Evolutionary conservation across 2,797 vertebrate genomes (phyloP).

Genomic region (Coregonus ussuriensis): DNA sequence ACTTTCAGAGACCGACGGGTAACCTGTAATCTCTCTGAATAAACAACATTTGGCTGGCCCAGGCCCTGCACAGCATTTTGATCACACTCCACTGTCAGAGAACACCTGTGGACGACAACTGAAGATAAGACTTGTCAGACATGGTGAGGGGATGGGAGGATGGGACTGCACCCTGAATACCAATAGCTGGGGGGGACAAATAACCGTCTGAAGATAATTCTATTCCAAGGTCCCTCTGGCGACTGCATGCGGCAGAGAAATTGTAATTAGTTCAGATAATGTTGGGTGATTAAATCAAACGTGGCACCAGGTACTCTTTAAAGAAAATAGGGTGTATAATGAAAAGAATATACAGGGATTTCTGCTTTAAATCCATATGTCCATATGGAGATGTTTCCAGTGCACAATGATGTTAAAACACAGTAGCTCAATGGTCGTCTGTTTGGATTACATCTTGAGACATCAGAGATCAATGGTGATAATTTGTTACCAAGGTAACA

Average conservation of each 20-base stretch:
- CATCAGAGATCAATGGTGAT: background rate
- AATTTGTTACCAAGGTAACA: conserved; percentile 4
- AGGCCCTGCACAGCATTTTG: conserved; percentile 54
- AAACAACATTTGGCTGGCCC: conserved; percentile 55
- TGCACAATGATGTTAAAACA: too few species aligned
- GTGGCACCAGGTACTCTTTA: conserved; percentile 45
- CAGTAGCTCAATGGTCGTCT: too few species aligned
- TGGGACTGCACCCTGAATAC: conserved; percentile 50
- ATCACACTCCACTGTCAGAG: conserved; percentile 63
- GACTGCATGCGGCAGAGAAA: conserved; percentile 44
- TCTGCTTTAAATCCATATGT: background rate
- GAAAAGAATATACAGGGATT: background rate
- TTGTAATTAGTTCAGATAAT: conserved; percentile 71
- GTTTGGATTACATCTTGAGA: background rate
- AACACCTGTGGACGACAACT: conserved; percentile 68
- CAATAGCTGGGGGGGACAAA: conserved; percentile 46
- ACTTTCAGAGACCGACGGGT: conserved; percentile 22
- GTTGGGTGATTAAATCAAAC: conserved; percentile 61
- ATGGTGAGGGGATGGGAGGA: conserved; percentile 6
- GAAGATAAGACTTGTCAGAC: conserved; percentile 63
- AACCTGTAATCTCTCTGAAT: conserved; percentile 58
- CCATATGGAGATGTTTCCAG: background rate
- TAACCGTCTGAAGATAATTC: conserved; percentile 55
- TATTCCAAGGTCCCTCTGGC: conserved; percentile 48
- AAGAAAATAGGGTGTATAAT: conserved; percentile 8